Evolutionary conservation across 2,797 vertebrate species (phyloP).

Genomic region (Sparus aurata): DNA sequence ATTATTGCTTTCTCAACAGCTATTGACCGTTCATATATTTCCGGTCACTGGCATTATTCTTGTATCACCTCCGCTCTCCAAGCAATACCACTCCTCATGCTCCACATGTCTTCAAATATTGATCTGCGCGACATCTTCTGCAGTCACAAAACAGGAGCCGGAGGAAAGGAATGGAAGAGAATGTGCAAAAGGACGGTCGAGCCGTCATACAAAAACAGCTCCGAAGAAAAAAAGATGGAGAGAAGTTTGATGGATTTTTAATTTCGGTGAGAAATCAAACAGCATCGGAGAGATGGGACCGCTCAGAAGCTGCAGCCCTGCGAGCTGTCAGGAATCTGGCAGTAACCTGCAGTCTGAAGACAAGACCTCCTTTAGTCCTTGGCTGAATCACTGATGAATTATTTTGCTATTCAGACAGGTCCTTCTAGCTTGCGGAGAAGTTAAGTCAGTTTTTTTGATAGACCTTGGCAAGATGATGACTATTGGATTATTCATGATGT

Average conservation of each 20-base stretch:
- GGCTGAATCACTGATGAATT: conserved; percentile 71
- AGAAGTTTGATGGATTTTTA: conserved; percentile 63
- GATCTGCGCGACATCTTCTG: conserved; percentile 62
- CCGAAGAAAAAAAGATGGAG: background rate
- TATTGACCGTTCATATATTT: conserved; percentile 70
- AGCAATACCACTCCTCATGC: conserved; percentile 72
- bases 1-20: conserved; percentile 37
- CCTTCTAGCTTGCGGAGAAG: conserved; percentile 55
- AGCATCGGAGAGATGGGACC: conserved; percentile 11
- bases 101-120: conserved; percentile 81
- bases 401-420: conserved; percentile 71
- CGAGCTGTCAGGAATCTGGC: conserved; percentile 71
- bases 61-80: conserved; percentile 44
- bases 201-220: conserved; percentile 36
- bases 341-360: conserved; percentile 62
- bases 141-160: conserved; percentile 46
- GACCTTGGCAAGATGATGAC: conserved; percentile 67
- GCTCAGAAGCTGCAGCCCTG: conserved; percentile 44
- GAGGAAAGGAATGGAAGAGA: conserved; percentile 40
- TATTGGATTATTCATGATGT: conserved; percentile 75
- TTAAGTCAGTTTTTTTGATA: conserved; percentile 51
- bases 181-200: conserved; percentile 20
- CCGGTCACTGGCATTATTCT: conserved; percentile 77
- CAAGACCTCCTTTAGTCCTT: conserved; percentile 68
- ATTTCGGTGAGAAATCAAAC: conserved; percentile 69